Conservation (phyloP, 2,113 vertebrate genomes). For the Rhizomys pruinosus region DNA sequence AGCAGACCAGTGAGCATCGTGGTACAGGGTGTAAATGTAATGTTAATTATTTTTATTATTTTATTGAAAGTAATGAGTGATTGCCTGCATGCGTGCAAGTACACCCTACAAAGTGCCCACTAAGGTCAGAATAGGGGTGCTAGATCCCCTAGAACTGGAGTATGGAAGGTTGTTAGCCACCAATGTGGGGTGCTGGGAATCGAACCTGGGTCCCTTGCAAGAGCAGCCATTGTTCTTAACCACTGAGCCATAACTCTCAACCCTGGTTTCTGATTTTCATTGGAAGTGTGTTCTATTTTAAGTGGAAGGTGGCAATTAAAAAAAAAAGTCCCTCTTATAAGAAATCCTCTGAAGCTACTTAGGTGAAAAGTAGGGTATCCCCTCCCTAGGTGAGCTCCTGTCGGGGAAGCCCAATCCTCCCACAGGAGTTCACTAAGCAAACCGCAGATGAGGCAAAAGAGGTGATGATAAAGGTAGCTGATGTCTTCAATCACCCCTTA, state of each 20-base stretch:
- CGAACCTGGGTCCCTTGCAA: too few relatives aligned
- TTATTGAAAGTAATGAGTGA: too few relatives aligned
- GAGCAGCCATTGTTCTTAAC: too few relatives aligned
- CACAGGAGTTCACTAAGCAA: background rate
- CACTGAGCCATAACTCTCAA: too few relatives aligned
- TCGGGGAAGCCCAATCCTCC: background rate
- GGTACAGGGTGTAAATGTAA: too few relatives aligned
- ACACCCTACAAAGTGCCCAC: too few relatives aligned
- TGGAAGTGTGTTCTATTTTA: background rate
- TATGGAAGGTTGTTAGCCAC: too few relatives aligned
- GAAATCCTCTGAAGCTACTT: background rate
- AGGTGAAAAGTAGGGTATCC: background rate
- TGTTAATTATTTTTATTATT: too few relatives aligned
- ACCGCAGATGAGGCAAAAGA: slow-evolving; percentile 47
- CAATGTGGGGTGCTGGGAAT: too few relatives aligned
- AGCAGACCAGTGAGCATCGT: background rate
- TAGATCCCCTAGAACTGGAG: too few relatives aligned
- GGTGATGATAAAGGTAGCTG: slow-evolving; percentile 70
- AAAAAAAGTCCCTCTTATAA: background rate
- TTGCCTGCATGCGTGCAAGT: too few relatives aligned
- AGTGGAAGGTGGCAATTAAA: background rate
- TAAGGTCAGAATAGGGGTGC: too few relatives aligned
- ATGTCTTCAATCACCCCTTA: slow-evolving; percentile 88
- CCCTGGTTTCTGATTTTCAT: background rate
- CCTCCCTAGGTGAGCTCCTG: background rate